Conservation (phyloP, 1,140 invertebrate genomes). For the Drosophila jambulina region DNA sequence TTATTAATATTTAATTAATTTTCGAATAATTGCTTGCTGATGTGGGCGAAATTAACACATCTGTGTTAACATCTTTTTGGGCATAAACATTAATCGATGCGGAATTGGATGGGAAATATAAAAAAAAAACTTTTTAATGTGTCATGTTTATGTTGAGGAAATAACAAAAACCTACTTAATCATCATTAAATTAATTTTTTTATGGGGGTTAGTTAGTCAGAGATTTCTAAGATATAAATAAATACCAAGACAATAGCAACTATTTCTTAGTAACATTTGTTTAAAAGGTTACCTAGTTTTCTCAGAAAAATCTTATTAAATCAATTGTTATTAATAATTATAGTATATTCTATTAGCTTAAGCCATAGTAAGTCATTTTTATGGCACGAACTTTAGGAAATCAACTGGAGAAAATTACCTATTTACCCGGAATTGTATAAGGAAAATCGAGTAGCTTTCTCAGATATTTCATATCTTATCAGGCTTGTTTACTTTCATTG, state of each 20-base stretch:
- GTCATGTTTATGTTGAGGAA: neutral
- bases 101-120: neutral
- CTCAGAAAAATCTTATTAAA: conserved; percentile 1
- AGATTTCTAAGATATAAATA: neutral
- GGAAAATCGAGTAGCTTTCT: neutral
- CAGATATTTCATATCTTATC: conserved; percentile 21
- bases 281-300: neutral
- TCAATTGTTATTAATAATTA: neutral
- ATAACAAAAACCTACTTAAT: neutral
- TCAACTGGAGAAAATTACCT: neutral
- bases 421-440: neutral
- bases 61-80: conserved; percentile 25
- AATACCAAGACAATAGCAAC: neutral
- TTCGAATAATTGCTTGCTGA: conserved; percentile 38
- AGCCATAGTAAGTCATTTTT: no score
- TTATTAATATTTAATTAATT: conserved; percentile 49
- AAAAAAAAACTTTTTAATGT: neutral
- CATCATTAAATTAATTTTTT: neutral
- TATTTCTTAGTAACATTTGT: neutral
- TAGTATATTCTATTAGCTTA: neutral
- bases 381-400: no score
- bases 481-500: conserved; percentile 1
- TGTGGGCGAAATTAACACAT: conserved; percentile 48
- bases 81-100: conserved; percentile 4
- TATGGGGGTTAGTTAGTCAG: neutral